These are phyloP conservation scores for Spatulosminthurus flaviceps DNA, from an alignment of 2,888 invertebrate genomes.

Conservation along the genomic window DNA sequence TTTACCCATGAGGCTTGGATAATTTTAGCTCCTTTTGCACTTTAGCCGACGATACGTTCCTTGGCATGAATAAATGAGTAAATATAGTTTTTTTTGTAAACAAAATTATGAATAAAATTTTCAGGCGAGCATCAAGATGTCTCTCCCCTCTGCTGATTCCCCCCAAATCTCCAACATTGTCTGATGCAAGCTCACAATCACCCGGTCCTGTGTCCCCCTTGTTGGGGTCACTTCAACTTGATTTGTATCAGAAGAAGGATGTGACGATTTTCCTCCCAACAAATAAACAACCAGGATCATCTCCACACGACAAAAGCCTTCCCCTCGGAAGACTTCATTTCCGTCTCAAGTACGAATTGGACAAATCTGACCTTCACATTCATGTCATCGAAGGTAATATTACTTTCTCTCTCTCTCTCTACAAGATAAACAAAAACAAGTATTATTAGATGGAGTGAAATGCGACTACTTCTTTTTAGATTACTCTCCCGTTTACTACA, in stretches of 20 bases:
- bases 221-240: conserved; percentile 85
- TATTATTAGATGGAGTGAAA: no score
- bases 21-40: no score
- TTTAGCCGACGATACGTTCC: no score
- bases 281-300: conserved; percentile 69
- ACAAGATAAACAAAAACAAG: not conserved
- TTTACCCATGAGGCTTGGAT: no score
- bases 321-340: conserved; percentile 82
- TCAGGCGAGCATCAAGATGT: conserved; percentile 69
- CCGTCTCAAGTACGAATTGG: conserved; percentile 86
- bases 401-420: not conserved
- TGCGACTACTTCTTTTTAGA: not conserved
- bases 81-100: not conserved
- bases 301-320: conserved; percentile 67
- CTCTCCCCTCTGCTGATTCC: conserved; percentile 80
- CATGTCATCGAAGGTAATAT: conserved; percentile 85
- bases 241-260: conserved; percentile 83
- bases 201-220: conserved; percentile 66
- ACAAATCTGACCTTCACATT: conserved; percentile 88
- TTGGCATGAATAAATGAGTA: no score
- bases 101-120: conserved; percentile 25
- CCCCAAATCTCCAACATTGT: conserved; percentile 61
- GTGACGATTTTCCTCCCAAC: conserved; percentile 79
- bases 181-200: conserved; percentile 68
- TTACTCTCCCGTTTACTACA: not conserved